These are phyloP conservation scores for Odobenus rosmarus DNA, from an alignment of 2,113 vertebrate species.

Conservation along the genomic window DNA sequence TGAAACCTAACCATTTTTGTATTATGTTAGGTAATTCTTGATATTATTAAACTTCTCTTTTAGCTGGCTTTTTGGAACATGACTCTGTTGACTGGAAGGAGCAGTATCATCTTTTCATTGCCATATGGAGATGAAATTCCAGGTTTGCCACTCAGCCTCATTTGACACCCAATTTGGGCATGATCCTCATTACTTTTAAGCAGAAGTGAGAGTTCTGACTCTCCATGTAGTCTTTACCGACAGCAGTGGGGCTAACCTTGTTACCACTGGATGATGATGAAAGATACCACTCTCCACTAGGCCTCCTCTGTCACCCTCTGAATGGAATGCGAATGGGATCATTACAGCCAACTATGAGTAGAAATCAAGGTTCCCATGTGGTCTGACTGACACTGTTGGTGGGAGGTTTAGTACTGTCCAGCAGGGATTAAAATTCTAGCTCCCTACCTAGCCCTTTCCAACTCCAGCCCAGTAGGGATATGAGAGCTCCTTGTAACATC, in stretches of 20 bases:
- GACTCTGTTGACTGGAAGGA: background rate
- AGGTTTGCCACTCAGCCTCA: background rate
- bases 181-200: background rate
- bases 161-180: background rate
- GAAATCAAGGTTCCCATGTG: background rate
- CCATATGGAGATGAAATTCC: background rate
- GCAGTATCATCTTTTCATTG: background rate
- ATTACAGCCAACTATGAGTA: background rate
- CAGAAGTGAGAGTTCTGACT: background rate
- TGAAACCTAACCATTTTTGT: background rate
- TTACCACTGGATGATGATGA: background rate
- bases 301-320: background rate
- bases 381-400: background rate
- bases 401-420: background rate
- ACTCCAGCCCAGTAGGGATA: fast-evolving
- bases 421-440: background rate
- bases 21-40: background rate
- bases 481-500: background rate
- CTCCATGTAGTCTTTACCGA: background rate
- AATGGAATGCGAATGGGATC: background rate
- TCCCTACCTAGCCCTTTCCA: background rate
- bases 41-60: background rate
- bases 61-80: background rate
- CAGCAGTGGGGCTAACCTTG: background rate
- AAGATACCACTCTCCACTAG: background rate